Evolutionary conservation across 2,113 vertebrate species (phyloP), one percentile per base, ranked within the genome.

Genomic region (Larimichthys crocea): DNA sequence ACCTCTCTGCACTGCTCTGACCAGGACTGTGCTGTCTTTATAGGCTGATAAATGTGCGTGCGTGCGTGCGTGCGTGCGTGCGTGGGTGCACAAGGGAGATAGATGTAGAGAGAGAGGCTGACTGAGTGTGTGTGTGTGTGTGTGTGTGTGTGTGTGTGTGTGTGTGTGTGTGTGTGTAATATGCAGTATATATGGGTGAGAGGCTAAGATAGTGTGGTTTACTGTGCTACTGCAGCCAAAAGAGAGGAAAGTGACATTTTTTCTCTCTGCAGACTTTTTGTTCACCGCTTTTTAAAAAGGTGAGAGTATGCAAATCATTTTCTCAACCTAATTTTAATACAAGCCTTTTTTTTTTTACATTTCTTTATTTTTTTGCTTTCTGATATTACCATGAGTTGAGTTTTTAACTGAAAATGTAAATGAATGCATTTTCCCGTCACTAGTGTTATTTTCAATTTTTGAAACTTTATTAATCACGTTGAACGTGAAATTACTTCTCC

Each of bases 1-100:
- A 83, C 91, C 82, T 83, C 72, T 57, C 62, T 70, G 35, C 70
- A 10, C 61, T 70, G 74, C 80, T 74, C 76, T 78, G 70, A 81
- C 87, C 76, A 60, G 53, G 15, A 53, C 70, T 65, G 73, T 48
- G 53, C 75, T 55, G 44, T 22, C 71, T 79, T 76, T 75, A 71
- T 74, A 82, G 61, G 49, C 64, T n/a, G 35, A 76, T 50, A 31
- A 52, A 4, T 62, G 50, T 31, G 48, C 24, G 73, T 59, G 63
- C 31, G 63, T 22, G 31, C n/a, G 50, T 53, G 31, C 5, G 31
- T n/a, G n/a, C n/a, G n/a, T n/a, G n/a, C n/a, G n/a, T 35, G 31
- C 31, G 69, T 71, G 71, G 64, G 24, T 64, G 24, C 66, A n/a
- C 8, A 63, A 44, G 22, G 72, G 52, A 50, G 44, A 19, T 29